Evolutionary conservation across 2,797 vertebrate species (phyloP).

Genomic region (Phalloptychus januarius): DNA sequence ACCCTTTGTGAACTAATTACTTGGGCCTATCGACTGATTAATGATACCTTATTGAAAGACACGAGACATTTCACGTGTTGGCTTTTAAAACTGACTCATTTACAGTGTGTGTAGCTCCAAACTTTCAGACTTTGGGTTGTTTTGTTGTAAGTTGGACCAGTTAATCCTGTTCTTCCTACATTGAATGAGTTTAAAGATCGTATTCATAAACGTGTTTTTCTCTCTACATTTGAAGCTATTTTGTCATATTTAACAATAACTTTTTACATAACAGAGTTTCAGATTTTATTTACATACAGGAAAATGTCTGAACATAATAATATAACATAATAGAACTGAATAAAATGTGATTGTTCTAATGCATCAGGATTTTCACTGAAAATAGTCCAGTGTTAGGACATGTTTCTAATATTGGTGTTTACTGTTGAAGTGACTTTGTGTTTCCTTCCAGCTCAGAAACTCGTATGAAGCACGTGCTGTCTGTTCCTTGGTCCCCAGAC

Average conservation of each 20-base stretch:
- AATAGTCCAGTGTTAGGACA: no score
- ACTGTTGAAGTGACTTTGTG: neutral
- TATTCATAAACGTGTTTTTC: neutral
- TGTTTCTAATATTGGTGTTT: no score
- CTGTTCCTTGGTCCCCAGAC: constrained; percentile 64
- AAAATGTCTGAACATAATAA: neutral
- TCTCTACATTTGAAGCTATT: neutral
- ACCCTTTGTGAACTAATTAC: neutral
- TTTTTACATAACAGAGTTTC: neutral
- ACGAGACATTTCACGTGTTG: neutral
- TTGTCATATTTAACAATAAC: no score
- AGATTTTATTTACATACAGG: neutral
- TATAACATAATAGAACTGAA: neutral
- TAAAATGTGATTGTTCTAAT: neutral
- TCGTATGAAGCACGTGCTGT: constrained; percentile 75
- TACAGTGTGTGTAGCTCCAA: neutral
- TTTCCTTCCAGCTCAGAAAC: constrained; percentile 61
- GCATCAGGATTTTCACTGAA: neutral
- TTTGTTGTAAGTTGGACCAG: neutral
- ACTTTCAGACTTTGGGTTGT: neutral
- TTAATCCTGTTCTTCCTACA: neutral
- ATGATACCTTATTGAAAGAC: neutral
- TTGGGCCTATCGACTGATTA: neutral
- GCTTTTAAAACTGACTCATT: neutral
- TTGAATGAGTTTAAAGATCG: neutral